These are phyloP conservation scores for Penaeus indicus DNA, from an alignment of 1,140 invertebrate species.

Conservation along the genomic window DNA sequence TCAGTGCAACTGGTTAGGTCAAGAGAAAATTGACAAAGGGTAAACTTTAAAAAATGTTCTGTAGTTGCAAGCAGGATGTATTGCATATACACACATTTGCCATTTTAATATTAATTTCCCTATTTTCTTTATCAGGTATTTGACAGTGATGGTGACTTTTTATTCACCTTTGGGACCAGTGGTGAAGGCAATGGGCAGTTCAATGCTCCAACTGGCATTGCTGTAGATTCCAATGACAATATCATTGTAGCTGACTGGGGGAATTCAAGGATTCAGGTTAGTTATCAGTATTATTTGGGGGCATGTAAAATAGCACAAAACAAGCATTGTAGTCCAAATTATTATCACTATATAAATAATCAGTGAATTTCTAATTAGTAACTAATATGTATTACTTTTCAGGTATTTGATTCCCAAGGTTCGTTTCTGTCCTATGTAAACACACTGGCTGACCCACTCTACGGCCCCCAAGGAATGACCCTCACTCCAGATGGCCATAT, in stretches of 20 bases:
- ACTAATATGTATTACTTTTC: constrained; percentile 59
- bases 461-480: constrained; percentile 75
- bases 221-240: constrained; percentile 74
- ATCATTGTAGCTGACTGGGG: constrained; percentile 77
- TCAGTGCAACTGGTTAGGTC: too few species aligned
- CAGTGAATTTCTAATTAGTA: background rate
- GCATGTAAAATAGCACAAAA: background rate
- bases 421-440: constrained; percentile 75
- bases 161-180: constrained; percentile 74
- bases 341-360: background rate
- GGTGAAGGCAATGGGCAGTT: constrained; percentile 76
- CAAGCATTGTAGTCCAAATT: background rate
- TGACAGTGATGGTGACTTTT: constrained; percentile 73
- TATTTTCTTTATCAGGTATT: constrained; percentile 69
- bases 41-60: background rate
- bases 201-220: constrained; percentile 76
- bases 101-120: background rate
- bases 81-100: background rate
- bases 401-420: constrained; percentile 76
- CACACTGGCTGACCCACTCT: constrained; percentile 74
- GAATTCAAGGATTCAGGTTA: constrained; percentile 75
- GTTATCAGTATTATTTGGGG: background rate
- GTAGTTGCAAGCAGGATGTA: background rate
- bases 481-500: constrained; percentile 73
- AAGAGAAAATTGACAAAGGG: too few species aligned